Evolutionary conservation across 2,888 invertebrate genomes (phyloP), one percentile per base, ranked within the genome.

Genomic region (Notodonta ziczac): DNA sequence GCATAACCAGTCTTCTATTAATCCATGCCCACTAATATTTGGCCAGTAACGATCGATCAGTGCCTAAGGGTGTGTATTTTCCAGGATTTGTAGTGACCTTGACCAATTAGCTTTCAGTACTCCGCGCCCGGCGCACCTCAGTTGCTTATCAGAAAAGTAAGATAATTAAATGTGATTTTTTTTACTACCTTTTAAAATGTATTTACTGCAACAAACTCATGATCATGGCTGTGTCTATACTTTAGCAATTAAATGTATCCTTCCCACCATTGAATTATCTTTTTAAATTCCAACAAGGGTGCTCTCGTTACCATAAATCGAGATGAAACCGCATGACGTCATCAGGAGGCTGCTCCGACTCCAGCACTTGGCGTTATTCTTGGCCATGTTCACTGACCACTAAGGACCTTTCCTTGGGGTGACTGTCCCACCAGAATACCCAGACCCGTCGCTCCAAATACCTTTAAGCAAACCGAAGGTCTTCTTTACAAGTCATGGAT

Each of bases 311-410:
- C 71, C 71, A 83, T 79, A 83, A 78, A 78, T 81, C 77, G 76
- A 76, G 72, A 74, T 63, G 66, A 64, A 61, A 67, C 50, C 61
- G 40, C 9, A 74, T 90, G 89, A 91, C 91, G 91, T 90, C 90
- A 90, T 71, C 56, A 75, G 62, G 76, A 71, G 78, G 72, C 80
- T 81, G 82, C 82, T 83, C 82, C 76, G 82, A 82, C 81, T 69
- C 73, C 88, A 90, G 88, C 87, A 89, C 85, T 81, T 81, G 35
- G 82, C 81, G 84, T 87, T 91, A 92, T 91, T 91, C 91, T 89
- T 83, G 86, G 84, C 86, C 81, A 85, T 92, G 92, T 93, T 92
- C 93, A 92, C 78, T 91, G 93, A 93, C 92, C 93, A 91, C 82
- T 82, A 81, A 78, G 84, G 87, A 91, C 93, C 91, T 91, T 89